Conservation (phyloP, 2,797 vertebrate species). For the Oryzias sinensis region DNA sequence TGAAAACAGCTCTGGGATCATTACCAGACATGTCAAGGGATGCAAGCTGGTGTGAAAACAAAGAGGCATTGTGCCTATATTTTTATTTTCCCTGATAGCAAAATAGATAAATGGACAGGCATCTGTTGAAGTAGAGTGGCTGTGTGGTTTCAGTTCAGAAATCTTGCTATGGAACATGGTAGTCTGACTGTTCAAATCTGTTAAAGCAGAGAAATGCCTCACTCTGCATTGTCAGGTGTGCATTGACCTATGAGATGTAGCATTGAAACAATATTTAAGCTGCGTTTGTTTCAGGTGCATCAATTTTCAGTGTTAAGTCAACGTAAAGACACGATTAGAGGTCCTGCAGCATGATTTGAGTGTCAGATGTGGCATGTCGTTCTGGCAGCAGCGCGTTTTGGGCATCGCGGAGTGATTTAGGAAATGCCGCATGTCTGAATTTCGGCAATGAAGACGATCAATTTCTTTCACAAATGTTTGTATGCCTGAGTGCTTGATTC, state of each 20-base stretch:
- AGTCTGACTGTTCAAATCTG: background rate
- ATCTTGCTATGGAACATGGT: no score
- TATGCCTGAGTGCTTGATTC: no score
- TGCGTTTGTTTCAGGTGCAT: no score
- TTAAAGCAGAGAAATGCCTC: constrained; percentile 2
- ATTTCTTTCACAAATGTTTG: no score
- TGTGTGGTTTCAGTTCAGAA: constrained; percentile 3
- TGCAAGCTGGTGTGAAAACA: constrained; percentile 8
- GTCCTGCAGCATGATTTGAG: no score
- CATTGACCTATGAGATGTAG: constrained; percentile 8
- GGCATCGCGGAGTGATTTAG: no score
- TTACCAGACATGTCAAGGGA: constrained; percentile 5
- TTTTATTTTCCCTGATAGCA: background rate
- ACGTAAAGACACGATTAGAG: no score
- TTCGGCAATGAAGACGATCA: no score
- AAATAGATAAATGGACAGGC: background rate
- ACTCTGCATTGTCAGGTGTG: background rate
- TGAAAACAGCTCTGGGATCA: constrained; percentile 18
- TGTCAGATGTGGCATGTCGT: background rate
- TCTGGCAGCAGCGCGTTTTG: no score
- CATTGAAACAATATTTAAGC: constrained; percentile 15
- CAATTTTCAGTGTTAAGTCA: no score
- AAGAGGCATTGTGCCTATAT: background rate
- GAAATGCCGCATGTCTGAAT: no score
- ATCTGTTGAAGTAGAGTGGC: constrained; percentile 6